Evolutionary conservation across 1,140 invertebrate species (phyloP).

Genomic region (Magallana ariakensis): DNA sequence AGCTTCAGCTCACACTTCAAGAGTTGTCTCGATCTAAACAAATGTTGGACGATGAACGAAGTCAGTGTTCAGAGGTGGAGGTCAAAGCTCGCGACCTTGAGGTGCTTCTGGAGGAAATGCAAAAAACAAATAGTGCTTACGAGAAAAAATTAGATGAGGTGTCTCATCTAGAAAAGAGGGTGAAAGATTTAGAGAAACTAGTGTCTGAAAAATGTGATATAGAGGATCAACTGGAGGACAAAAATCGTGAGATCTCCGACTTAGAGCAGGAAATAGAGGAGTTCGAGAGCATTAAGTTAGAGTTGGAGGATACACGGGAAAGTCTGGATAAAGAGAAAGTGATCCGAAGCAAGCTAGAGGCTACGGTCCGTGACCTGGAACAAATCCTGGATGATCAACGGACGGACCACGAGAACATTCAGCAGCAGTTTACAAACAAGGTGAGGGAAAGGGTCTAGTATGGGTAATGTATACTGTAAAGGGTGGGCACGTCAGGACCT

Average conservation of each 20-base stretch:
- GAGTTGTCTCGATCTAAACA: slow-evolving; percentile 70
- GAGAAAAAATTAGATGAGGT: slow-evolving; percentile 57
- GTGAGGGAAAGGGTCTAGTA: slow-evolving; percentile 48
- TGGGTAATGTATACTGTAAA: no score
- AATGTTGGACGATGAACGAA: slow-evolving; percentile 52
- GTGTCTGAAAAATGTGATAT: slow-evolving; percentile 63
- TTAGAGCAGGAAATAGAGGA: slow-evolving; percentile 62
- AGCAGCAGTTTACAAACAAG: slow-evolving; percentile 66
- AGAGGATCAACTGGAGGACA: slow-evolving; percentile 65
- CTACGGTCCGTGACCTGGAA: slow-evolving; percentile 65
- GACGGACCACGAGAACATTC: slow-evolving; percentile 69
- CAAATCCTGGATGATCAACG: slow-evolving; percentile 70
- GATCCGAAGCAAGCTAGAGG: slow-evolving; percentile 56
- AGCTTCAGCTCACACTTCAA: slow-evolving; percentile 71
- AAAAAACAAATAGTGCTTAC: slow-evolving; percentile 48
- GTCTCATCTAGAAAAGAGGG: slow-evolving; percentile 63
- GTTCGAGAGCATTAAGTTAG: slow-evolving; percentile 49
- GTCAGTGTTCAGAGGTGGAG: slow-evolving; percentile 51
- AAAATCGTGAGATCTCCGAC: slow-evolving; percentile 57
- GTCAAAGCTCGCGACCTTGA: slow-evolving; percentile 46
- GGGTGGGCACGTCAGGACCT: no score
- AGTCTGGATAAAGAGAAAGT: slow-evolving; percentile 61
- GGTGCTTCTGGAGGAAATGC: slow-evolving; percentile 41
- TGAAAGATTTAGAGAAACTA: slow-evolving; percentile 63
- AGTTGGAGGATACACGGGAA: slow-evolving; percentile 58